Base-by-base conservation (phyloP, 1,140 invertebrate species). In the Aethina tumida region DNA sequence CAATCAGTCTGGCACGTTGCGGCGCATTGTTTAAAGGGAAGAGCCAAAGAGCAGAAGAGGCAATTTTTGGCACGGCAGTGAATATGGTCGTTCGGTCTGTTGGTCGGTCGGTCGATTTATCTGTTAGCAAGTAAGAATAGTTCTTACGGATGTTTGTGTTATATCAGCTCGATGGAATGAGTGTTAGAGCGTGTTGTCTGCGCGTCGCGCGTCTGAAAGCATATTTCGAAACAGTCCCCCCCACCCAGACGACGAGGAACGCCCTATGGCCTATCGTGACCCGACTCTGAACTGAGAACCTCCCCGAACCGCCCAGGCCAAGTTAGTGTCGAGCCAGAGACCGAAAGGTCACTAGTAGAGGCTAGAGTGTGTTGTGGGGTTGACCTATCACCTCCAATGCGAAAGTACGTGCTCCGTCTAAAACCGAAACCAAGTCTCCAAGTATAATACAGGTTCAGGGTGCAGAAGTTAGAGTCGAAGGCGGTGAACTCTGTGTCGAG, bases 261-360 rank as follows among this genome's bases (percentile, higher is more conserved):
- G 58, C 56, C 53, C 50, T 49, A 29, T 60, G 60, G 59, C 59
- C 58, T 56, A 58, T 53, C 50, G 62, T 60, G 52, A 60, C 57
- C 56, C 52, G 52, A 44, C 52, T 58, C 47, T 59, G 57, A 60
- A 59, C 54, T 53, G 51, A 44, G 58, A 53, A 50, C 52, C 59
- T 54, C 56, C 61, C 55, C 31, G 54, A 45, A 48, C 54, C 57
- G 54, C 57, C 59, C 59, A 60, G 55, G 59, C 54, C 58, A 57
- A 55, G 57, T 57, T 49, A 43, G 60, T 62, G 56, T 59, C 60
- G 53, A 55, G 56, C 43, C 51, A 52, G 48, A 56, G 51, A 52
- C 50, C 58, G 46, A 60, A 57, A 60, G 56, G 58, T 58, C 58
- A 60, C 59, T 49, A 63, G 56, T 63, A 61, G 56, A 59, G 58